Base-by-base conservation (phyloP, 2,888 invertebrate species). In the Caenorhabditis sp. region DNA sequence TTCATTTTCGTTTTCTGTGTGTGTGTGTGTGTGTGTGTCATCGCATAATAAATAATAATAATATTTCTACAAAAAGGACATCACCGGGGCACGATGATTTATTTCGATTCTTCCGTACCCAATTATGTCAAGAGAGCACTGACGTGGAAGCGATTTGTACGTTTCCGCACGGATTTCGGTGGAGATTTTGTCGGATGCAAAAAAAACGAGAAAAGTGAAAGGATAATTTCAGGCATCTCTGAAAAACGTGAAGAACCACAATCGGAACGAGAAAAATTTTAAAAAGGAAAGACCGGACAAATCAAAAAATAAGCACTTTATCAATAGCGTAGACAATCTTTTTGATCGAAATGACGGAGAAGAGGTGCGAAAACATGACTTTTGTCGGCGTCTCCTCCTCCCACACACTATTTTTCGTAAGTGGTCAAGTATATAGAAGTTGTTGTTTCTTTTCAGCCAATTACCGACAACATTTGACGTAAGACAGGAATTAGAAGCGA, bases 391-490 rank as follows among this genome's bases (percentile, higher is more conserved):
- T 6, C 15, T 6, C 9, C 15, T 6, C 26, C 9, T 3, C 22
- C 17, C 15, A 43, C 9, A 43, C 17, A 43, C 5, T 3, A 17
- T 17, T 13, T 46, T 26, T 13, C 24, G 37, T 56, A 58, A 58
- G 58, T 58, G 43, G 58, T 45, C 45, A 56, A 56, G 41, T 56
- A 56, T 43, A 39, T 7, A 35, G 35, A 55, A 55, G 66, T 56
- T 66, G 66, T 68, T 68, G 66, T 68, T 61, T 53, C 27, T 43
- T 58, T 39, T 13, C 30, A 26, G 37, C 39, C 68, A 50, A 68
- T 68, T 68, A n/a, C n/a, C n/a, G n/a, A n/a, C n/a, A 68, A 55
- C 55, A 35, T 46, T 48, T 62, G 26, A 45, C 8, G 45, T 22
- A 27, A 56, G 50, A 56, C 22, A 17, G 35, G 26, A 65, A 53